Evolutionary conservation across 2,888 invertebrate species (phyloP).

Genomic region (Apoda limacodes): DNA sequence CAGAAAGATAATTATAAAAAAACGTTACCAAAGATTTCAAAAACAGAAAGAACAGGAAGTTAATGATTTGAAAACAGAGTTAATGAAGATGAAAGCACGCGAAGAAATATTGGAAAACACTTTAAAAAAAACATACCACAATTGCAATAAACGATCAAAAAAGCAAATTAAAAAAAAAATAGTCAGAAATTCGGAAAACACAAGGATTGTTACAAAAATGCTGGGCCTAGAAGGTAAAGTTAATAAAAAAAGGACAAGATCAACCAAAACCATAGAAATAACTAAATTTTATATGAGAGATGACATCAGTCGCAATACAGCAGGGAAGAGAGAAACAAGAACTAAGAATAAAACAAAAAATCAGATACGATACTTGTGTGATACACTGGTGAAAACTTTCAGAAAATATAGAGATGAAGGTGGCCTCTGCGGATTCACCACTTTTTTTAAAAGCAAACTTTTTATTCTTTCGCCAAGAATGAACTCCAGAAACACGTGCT

Average conservation of each 20-base stretch:
- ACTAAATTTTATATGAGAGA: conserved; percentile 1
- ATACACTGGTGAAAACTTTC: conserved; percentile 2
- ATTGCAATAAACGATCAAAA: conserved; percentile 2
- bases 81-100: no score
- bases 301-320: conserved; percentile 2
- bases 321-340: conserved; percentile 10
- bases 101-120: no score
- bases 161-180: conserved; percentile 3
- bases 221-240: conserved; percentile 2
- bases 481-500: conserved; percentile 10
- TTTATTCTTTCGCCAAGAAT: conserved; percentile 14
- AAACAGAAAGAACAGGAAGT: conserved; percentile 3
- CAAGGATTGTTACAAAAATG: conserved; percentile 2
- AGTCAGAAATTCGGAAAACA: no score
- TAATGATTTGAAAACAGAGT: no score
- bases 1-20: no score
- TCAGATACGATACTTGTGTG: conserved; percentile 8
- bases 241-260: neutral
- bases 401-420: conserved; percentile 7
- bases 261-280: conserved; percentile 1
- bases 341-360: conserved; percentile 12
- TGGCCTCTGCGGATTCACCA: conserved; percentile 8
- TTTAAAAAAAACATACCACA: conserved; percentile 7
- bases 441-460: conserved; percentile 15
- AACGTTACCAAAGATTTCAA: no score